These are phyloP conservation scores for Stercorarius parasiticus DNA, from an alignment of 2,113 vertebrate genomes.

Conservation along the genomic window DNA sequence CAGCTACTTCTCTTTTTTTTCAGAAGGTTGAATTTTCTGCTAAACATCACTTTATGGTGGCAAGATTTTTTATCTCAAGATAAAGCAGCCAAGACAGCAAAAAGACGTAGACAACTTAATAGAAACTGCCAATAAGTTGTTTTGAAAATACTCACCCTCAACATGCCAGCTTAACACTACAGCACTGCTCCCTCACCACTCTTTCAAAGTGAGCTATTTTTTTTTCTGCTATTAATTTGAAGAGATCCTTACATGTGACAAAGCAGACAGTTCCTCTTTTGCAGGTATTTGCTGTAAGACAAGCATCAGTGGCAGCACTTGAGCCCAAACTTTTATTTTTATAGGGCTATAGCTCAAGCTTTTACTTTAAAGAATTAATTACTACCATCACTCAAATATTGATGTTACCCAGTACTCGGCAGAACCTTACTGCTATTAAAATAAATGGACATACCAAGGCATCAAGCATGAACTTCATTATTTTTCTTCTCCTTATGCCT, in stretches of 20 bases:
- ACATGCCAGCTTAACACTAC: not conserved
- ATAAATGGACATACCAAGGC: not conserved
- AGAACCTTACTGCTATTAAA: not conserved
- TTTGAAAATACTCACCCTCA: not conserved
- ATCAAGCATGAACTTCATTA: not conserved
- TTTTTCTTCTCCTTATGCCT: fast-evolving
- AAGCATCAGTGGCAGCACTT: not conserved
- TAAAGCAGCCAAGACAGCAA: not conserved
- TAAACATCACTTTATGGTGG: not conserved
- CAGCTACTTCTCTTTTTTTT: not conserved
- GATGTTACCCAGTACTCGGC: not conserved
- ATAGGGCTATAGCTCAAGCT: not conserved
- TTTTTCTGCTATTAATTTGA: not conserved
- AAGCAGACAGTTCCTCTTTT: not conserved
- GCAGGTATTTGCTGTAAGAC: not conserved
- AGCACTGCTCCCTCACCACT: not conserved
- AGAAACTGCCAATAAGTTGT: not conserved
- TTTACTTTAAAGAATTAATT: not conserved
- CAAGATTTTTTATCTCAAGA: not conserved
- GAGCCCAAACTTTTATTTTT: not conserved
- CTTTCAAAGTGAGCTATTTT: not conserved
- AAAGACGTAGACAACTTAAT: not conserved
- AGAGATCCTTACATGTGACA: not conserved
- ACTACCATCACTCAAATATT: not conserved
- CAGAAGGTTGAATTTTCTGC: not conserved